phyloP scores from a whole-genome alignment of 2,797 vertebrate species.

The Todus mexicanus region DNA sequence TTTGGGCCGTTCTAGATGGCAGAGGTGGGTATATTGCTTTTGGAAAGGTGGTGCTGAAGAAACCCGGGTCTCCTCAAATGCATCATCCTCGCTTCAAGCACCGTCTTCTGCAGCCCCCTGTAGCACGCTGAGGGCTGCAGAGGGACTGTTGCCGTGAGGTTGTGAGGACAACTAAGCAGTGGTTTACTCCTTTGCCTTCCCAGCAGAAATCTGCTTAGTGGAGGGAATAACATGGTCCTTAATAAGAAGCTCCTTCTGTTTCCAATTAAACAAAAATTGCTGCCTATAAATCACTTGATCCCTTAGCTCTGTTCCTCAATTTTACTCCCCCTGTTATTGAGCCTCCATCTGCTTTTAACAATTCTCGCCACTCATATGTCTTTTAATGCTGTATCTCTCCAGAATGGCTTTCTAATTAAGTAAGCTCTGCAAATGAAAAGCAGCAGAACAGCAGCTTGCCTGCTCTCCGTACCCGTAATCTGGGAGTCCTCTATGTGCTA shows the following conservation, averaged over 20 bases:
- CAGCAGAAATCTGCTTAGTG: slow-evolving; percentile 22
- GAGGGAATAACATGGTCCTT: slow-evolving; percentile 2
- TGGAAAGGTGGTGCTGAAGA: background rate
- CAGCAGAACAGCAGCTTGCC: slow-evolving; percentile 40
- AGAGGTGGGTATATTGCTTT: background rate
- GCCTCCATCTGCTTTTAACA: slow-evolving; percentile 51
- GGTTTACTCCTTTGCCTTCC: background rate
- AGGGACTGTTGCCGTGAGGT: background rate
- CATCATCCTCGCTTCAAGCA: background rate
- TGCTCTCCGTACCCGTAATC: slow-evolving; percentile 38
- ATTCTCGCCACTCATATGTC: background rate
- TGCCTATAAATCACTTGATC: slow-evolving; percentile 58
- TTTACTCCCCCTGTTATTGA: slow-evolving; percentile 30
- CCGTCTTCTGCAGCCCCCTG: rapidly evolving
- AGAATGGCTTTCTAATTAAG: slow-evolving; percentile 60
- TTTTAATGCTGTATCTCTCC: slow-evolving; percentile 31
- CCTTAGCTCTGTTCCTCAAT: slow-evolving; percentile 45
- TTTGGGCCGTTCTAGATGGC: background rate
- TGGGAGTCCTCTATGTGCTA: slow-evolving; percentile 46
- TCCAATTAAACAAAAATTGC: slow-evolving; percentile 54
- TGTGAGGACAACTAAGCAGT: background rate
- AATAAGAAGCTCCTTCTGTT: slow-evolving; percentile 46
- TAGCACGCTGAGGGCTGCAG: background rate
- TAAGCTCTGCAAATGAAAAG: slow-evolving; percentile 56
- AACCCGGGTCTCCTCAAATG: background rate